These are phyloP conservation scores for Alloplasta piceator DNA, from an alignment of 2,888 invertebrate genomes.

Conservation along the genomic window DNA sequence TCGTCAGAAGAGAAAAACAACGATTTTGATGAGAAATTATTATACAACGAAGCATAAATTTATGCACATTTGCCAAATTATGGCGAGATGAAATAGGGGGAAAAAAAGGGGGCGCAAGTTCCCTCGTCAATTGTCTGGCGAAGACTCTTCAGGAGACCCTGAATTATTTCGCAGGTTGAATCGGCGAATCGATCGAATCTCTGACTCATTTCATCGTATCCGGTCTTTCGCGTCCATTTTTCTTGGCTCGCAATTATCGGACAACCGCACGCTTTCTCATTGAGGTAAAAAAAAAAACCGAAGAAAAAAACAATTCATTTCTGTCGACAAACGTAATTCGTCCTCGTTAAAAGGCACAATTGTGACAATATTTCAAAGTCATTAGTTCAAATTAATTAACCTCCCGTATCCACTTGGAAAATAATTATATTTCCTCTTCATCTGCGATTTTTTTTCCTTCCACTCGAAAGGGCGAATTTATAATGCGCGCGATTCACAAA, in stretches of 20 bases:
- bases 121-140: slow-evolving; percentile 22
- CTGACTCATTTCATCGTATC: slow-evolving; percentile 63
- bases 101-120: not conserved
- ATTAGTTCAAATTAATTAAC: too few relatives aligned
- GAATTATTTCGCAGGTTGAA: slow-evolving; percentile 68
- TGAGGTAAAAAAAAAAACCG: not conserved
- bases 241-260: slow-evolving; percentile 37
- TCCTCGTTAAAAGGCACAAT: too few relatives aligned
- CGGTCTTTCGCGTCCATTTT: slow-evolving; percentile 32
- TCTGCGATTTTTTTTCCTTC: not conserved
- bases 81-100: not conserved
- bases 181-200: slow-evolving; percentile 61
- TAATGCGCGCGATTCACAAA: slow-evolving; percentile 21
- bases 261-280: slow-evolving; percentile 19
- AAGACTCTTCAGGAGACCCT: slow-evolving; percentile 50
- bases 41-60: too few relatives aligned
- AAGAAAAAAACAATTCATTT: too few relatives aligned
- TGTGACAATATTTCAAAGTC: too few relatives aligned
- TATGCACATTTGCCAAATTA: too few relatives aligned
- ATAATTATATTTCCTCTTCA: too few relatives aligned
- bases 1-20: too few relatives aligned
- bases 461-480: not conserved
- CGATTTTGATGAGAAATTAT: too few relatives aligned
- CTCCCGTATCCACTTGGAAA: too few relatives aligned
- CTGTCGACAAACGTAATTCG: too few relatives aligned